Base-by-base conservation (phyloP, 1,140 invertebrate genomes). In the Drosophila bocki region DNA sequence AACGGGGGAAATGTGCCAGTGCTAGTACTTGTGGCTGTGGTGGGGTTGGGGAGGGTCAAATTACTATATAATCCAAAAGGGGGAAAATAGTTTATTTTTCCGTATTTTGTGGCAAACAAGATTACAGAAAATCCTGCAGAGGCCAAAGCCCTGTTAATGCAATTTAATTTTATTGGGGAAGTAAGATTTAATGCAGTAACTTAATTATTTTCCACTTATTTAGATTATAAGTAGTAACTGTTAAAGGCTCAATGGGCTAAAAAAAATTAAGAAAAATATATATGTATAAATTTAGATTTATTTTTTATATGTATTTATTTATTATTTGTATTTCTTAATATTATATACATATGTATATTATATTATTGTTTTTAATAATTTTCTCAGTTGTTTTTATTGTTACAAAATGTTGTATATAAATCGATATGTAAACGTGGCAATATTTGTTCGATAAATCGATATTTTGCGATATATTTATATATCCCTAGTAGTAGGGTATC, bases 1-100 rank as follows among this genome's bases (percentile, higher is more conserved):
- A 29, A 56, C 33, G n/a, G n/a, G 26, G 11, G n/a, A 51, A 51
- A 33, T 17, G 50, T 33, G 50, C n/a, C 12, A 26, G 39, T n/a
- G 54, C 13, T 2, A 45, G 44, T 22, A 22, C 22, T 8, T 8
- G 7, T 8, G 32, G 9, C 7, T 26, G 22, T 56, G 33, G 33
- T 17, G 13, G 33, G 17, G 13, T 33, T 13, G 1, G 54, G 19
- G 54, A 41, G 12, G 35, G 15, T 57, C 15, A 41, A 41, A 44
- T 42, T 32, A 41, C 54, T 33, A 42, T 60, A 61, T 41, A 41
- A 35, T 41, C 26, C 56, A 17, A 26, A 15, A 12, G 4, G 29
- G 19, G 22, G 17, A 61, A 64, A 60, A 41, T 33, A 33, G 61
- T 60, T 42, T 60, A 60, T 42, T 42, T 42, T 33, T 35, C 13